phyloP scores from a whole-genome alignment of 1,140 invertebrate genomes.

The Mesaphorura yosii region DNA sequence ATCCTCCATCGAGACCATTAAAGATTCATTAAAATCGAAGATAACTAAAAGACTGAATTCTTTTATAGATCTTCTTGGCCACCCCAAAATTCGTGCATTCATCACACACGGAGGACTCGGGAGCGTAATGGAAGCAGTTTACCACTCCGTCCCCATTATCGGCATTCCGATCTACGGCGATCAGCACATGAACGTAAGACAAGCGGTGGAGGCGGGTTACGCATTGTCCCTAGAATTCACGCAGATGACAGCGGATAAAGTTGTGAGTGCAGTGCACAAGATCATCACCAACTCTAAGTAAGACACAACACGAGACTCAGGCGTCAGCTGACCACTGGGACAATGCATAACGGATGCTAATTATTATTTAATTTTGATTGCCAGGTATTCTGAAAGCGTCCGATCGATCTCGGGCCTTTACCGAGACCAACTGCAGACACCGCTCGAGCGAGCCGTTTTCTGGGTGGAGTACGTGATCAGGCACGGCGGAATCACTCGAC shows the following conservation, averaged over 20 bases:
- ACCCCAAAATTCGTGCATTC: no score
- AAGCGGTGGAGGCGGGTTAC: constrained; percentile 27
- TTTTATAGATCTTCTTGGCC: no score
- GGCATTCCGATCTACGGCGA: constrained; percentile 28
- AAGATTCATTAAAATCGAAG: no score
- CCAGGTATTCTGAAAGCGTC: constrained; percentile 38
- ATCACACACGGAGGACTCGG: constrained; percentile 39
- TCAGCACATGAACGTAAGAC: constrained; percentile 31
- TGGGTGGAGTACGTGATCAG: constrained; percentile 48
- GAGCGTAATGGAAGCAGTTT: constrained; percentile 35
- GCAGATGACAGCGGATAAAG: constrained; percentile 24
- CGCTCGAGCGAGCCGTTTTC: constrained; percentile 45
- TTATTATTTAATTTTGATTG: constrained; percentile 13
- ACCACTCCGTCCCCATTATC: constrained; percentile 37
- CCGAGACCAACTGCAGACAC: constrained; percentile 43
- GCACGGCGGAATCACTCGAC: constrained; percentile 33
- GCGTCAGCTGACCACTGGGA: no score
- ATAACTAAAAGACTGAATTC: no score
- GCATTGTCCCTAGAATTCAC: constrained; percentile 30
- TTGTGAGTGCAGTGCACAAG: constrained; percentile 30
- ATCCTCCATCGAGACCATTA: no score
- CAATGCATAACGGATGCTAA: not conserved
- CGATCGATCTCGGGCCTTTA: constrained; percentile 44
- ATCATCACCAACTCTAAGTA: constrained; percentile 4
- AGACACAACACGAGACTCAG: constrained; percentile 1